Evolutionary conservation across 2,888 invertebrate genomes (phyloP), one percentile per base, ranked within the genome.

Genomic region (Odiellus spinosus): DNA sequence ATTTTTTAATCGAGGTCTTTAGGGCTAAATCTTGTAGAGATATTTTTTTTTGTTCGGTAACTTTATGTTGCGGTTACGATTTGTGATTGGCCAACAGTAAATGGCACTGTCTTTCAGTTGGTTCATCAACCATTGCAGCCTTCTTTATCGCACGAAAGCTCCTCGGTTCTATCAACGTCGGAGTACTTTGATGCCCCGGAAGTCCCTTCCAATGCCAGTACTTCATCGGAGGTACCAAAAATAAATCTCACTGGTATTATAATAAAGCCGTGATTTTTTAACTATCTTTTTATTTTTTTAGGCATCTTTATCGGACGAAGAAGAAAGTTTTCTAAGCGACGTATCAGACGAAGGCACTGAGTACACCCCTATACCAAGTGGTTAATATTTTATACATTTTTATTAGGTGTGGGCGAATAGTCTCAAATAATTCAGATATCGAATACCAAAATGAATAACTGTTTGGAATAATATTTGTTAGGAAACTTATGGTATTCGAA

Each of bases 131-230:
- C 70, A 43, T 73, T 77, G 58, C 74, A 73, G 53, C 73, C 73
- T 60, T 79, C 79, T 0, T 65, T 78, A 40, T 80, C 80, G 62
- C 78, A 78, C 64, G 81, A 80, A 60, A 82, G 80, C 19, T 61
- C 63, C 44, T 81, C 81, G 1, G 77, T 80, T 58, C 74, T 80
- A 19, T 79, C 78, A 48, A 77, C 78, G 0, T 78, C 79, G 0
- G 80, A 84, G 65, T 83, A 82, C 69, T 82, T 80, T 63, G 83
- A 84, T 64, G 84, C 83, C 1, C 80, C 80, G 61, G 82, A 82
- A 56, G 63, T 71, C 52, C 57, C 62, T n/a, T 65, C 61, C 19
- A 60, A 59, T 17, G 58, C 60, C 45, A 64, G 77, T 1, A 80
- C 78, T 2, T 79, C 80, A 2, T 79, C 80, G 2, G 82, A 81